Evolutionary conservation across 2,113 vertebrate genomes (phyloP).

Genomic region (Siniperca chuatsi): DNA sequence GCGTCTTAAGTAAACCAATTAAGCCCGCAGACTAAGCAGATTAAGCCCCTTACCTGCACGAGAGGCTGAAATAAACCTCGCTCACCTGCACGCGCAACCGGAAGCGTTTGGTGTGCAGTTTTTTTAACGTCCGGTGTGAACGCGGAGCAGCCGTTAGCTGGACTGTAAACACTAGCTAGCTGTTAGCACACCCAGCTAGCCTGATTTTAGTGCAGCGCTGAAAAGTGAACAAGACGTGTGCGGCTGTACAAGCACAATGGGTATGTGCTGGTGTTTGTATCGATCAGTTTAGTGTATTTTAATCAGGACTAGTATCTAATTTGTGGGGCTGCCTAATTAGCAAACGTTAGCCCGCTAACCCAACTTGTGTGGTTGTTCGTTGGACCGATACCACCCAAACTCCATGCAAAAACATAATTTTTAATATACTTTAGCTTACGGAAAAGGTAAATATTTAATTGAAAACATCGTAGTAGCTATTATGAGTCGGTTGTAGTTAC

Average conservation of each 20-base stretch:
- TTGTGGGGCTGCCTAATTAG: accelerated
- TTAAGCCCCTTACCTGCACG: background rate
- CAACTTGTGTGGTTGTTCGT: background rate
- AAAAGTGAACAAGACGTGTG: too few relatives aligned
- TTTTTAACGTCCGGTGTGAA: slow-evolving; percentile 4
- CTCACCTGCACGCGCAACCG: background rate
- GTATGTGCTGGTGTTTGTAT: background rate
- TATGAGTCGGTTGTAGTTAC: accelerated
- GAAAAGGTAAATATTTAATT: too few relatives aligned
- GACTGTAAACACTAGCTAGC: slow-evolving; percentile 32
- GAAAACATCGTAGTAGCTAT: accelerated
- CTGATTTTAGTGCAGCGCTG: accelerated
- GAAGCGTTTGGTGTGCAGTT: background rate
- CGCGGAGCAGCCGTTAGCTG: background rate
- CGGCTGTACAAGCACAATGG: background rate
- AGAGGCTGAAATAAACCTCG: background rate
- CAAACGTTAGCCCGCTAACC: background rate
- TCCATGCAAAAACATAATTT: accelerated
- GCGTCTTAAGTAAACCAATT: too few relatives aligned
- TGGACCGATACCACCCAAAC: background rate
- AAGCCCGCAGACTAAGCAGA: too few relatives aligned
- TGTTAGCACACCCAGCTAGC: background rate
- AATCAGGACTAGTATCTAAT: accelerated
- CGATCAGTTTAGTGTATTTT: slow-evolving; percentile 23
- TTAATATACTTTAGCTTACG: accelerated